Base-by-base conservation (phyloP, 2,113 vertebrate genomes). In the Gobio gobio region DNA sequence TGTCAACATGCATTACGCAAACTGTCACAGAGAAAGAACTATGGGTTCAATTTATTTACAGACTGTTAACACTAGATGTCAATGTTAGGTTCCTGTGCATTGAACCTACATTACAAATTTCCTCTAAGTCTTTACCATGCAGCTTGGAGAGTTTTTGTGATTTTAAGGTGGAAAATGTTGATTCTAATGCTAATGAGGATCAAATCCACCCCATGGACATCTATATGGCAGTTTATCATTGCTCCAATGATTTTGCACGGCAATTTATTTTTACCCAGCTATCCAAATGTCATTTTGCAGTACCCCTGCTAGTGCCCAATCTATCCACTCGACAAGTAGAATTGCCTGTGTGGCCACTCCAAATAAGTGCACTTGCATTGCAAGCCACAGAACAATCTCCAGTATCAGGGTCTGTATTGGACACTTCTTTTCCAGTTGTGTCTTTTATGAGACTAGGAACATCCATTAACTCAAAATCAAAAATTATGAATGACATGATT, bases 171-270 rank as follows among this genome's bases (percentile, higher is more conserved):
- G 56, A 45, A 77, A 14, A 81, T n/a, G 47, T 77, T 1, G 76
- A 83, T 22, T 12, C 16, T 13, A 10, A 29, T n/a, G 36, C 2
- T 24, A 12, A 63, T 8, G 45, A 83, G 47, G 12, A 3, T 29
- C 81, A 85, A 0, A 85, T 92, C 82, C 90, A 93, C 63, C 93
- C 91, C n/a, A 89, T 93, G 90, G 93, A 92, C 83, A 85, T 92
- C 66, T 90, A 92, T 75, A 93, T 94, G 91, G 92, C 90, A 7
- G 77, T 94, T 72, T 94, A 92, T 47, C 91, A 93, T 13, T 94
- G 93, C 0, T 86, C 93, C 2, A 88, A 94, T 76, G 83, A 94
- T 47, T 93, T 94, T 85, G 70, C 87, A 73, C 90, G 22, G 12
- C 61, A 83, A 24, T 49, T 61, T 29, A 40, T 87, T 24, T 61